phyloP scores from a whole-genome alignment of 2,113 vertebrate species.

The Uria aalge region DNA sequence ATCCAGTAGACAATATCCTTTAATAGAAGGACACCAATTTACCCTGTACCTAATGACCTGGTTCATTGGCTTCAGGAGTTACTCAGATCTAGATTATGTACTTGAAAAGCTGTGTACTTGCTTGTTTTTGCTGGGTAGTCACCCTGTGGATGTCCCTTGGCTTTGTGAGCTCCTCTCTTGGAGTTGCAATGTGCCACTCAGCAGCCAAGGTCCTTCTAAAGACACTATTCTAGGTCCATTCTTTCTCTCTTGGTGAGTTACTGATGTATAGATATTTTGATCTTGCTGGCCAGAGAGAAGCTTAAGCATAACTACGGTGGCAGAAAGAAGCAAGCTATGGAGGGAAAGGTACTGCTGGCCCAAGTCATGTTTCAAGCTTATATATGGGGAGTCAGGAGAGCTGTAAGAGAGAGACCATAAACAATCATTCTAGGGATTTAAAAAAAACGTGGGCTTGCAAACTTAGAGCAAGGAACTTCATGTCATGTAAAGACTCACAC shows the following conservation, averaged over 20 bases:
- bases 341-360: not conserved
- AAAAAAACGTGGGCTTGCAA: not conserved
- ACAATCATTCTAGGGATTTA: constrained; percentile 20
- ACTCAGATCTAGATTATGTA: not conserved
- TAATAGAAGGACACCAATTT: not conserved
- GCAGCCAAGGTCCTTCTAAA: not conserved
- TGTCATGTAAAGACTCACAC: constrained; percentile 16
- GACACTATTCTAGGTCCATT: not conserved
- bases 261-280: not conserved
- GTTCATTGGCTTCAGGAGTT: not conserved
- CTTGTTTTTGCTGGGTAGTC: not conserved
- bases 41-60: not conserved
- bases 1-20: not conserved
- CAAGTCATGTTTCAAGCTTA: constrained; percentile 3
- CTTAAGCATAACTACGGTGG: not conserved
- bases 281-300: not conserved
- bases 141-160: not conserved
- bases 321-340: not conserved
- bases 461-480: constrained; percentile 7
- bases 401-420: not conserved
- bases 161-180: not conserved
- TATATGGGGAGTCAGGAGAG: not conserved
- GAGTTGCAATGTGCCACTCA: not conserved
- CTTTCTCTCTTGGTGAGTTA: not conserved
- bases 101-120: not conserved